Conservation (phyloP, 2,888 invertebrate species). For the Cheilosia pagana region DNA sequence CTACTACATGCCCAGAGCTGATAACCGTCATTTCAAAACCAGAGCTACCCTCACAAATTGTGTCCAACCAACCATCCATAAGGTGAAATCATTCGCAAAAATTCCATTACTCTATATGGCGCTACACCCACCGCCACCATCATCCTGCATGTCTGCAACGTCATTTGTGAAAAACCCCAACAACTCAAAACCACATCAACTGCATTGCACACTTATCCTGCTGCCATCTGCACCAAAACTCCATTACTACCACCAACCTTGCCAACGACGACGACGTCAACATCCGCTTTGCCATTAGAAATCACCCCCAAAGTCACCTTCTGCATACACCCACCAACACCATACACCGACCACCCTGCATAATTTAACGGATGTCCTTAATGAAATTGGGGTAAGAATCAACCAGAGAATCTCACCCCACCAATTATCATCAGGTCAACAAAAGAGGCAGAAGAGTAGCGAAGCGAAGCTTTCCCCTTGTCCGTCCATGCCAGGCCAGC, state of each 20-base stretch:
- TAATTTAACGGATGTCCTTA: slow-evolving; percentile 82
- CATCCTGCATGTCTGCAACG: slow-evolving; percentile 68
- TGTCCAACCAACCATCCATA: slow-evolving; percentile 48
- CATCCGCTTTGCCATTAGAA: slow-evolving; percentile 72
- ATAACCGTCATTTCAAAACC: slow-evolving; percentile 11
- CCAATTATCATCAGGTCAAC: slow-evolving; percentile 74
- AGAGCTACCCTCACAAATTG: slow-evolving; percentile 43
- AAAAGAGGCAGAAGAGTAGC: slow-evolving; percentile 21
- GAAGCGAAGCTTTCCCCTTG: slow-evolving; percentile 14
- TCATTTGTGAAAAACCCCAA: slow-evolving; percentile 68
- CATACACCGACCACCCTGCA: slow-evolving; percentile 79
- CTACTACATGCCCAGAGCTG: not conserved
- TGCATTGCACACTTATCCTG: slow-evolving; percentile 74
- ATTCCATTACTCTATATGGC: slow-evolving; percentile 73
- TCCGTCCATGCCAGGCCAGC: slow-evolving; percentile 1
- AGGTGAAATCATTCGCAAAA: slow-evolving; percentile 73
- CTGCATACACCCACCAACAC: slow-evolving; percentile 18
- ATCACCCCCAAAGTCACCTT: slow-evolving; percentile 53
- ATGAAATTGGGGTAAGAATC: slow-evolving; percentile 80
- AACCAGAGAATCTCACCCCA: slow-evolving; percentile 69
- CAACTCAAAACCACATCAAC: slow-evolving; percentile 73
- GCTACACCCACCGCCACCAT: slow-evolving; percentile 37
- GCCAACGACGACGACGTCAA: not conserved
- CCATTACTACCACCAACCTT: slow-evolving; percentile 27
- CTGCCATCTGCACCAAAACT: slow-evolving; percentile 68